These are phyloP conservation scores for Holotrichia oblita DNA, from an alignment of 1,140 invertebrate genomes.

Conservation along the genomic window DNA sequence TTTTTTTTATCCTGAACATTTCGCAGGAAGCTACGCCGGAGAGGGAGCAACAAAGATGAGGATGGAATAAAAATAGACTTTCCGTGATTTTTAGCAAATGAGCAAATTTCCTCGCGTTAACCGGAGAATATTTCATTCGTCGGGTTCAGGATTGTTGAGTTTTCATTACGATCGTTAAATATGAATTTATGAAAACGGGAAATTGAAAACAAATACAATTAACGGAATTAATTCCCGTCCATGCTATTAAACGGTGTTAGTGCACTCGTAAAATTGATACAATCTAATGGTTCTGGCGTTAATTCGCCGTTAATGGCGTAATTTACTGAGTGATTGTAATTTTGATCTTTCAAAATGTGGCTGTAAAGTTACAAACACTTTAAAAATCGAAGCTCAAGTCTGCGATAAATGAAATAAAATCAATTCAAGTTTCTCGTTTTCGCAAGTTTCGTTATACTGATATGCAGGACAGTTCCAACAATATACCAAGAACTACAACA, in stretches of 20 bases:
- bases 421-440: no score
- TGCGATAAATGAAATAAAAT: no score
- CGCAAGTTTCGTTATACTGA: no score
- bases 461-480: no score
- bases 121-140: background rate
- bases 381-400: no score
- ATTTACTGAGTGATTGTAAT: no score
- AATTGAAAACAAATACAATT: conserved; percentile 9
- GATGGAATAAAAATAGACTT: background rate
- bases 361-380: no score
- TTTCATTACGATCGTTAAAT: background rate
- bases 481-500: no score
- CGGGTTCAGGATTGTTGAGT: background rate
- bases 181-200: conserved; percentile 6
- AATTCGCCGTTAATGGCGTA: background rate
- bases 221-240: background rate
- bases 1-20: no score
- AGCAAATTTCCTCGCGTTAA: conserved; percentile 11
- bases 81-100: conserved; percentile 6
- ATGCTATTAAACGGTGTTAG: background rate
- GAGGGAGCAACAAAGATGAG: background rate
- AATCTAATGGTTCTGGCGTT: background rate
- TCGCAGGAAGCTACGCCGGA: conserved; percentile 3
- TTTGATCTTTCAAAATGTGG: no score
- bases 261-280: background rate